Evolutionary conservation across 2,888 invertebrate genomes (phyloP).

Genomic region (Ethmia dodecea): DNA sequence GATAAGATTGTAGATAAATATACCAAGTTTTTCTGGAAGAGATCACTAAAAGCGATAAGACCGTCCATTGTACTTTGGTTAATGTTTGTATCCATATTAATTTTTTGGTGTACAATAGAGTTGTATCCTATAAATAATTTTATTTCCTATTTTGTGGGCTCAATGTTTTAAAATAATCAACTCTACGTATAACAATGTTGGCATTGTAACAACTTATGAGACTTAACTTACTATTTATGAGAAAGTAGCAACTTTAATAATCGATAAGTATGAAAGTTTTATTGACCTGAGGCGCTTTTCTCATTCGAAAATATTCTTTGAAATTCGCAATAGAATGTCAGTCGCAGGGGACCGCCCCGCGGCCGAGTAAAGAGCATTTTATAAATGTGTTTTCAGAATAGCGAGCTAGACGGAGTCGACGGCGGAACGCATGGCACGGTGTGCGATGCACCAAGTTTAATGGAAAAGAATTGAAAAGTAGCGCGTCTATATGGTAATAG

Average conservation of each 20-base stretch:
- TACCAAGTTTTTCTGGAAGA: too few relatives aligned
- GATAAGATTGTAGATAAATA: too few relatives aligned
- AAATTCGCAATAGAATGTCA: constrained; percentile 70
- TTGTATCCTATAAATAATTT: too few relatives aligned
- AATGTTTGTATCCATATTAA: too few relatives aligned
- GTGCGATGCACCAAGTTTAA: constrained; percentile 76
- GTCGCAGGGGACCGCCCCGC: constrained; percentile 59
- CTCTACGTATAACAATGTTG: too few relatives aligned
- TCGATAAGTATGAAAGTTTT: constrained; percentile 44
- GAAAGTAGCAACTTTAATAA: constrained; percentile 24
- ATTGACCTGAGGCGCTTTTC: constrained; percentile 56
- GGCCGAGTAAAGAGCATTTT: constrained; percentile 72
- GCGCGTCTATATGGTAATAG: constrained; percentile 77
- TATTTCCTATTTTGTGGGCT: too few relatives aligned
- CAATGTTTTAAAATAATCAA: too few relatives aligned
- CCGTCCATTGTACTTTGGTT: too few relatives aligned
- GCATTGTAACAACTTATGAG: too few relatives aligned
- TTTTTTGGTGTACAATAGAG: too few relatives aligned
- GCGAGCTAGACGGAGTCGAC: constrained; percentile 47
- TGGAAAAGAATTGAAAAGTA: constrained; percentile 78
- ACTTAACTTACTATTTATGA: not conserved
- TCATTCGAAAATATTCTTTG: constrained; percentile 61
- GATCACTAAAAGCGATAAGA: too few relatives aligned
- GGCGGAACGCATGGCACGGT: constrained; percentile 61
- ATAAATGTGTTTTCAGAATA: constrained; percentile 73